Base-by-base conservation (phyloP, 2,888 invertebrate genomes). In the Disparrhopalites patrizii region DNA sequence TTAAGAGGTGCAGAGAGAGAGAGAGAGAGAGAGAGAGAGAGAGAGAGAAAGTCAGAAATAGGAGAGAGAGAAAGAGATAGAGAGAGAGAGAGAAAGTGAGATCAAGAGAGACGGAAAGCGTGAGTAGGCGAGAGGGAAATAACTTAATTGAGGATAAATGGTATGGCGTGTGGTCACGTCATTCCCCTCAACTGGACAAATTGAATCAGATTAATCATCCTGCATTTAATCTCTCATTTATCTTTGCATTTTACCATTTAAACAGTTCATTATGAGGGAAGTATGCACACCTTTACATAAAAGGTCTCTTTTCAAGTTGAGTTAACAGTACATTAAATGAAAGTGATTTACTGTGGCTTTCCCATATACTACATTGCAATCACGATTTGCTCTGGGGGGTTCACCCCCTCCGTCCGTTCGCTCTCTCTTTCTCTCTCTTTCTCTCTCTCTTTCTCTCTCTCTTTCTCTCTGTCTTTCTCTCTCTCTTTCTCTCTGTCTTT, bases 171-270 rank as follows among this genome's bases (percentile, higher is more conserved):
- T 67, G 67, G 67, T 67, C 67, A 67, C 64, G 63, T 67, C 61
- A 67, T 67, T 67, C 56, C 64, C 64, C 63, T 64, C 67, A 55
- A 64, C 60, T 67, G 64, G 67, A 64, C 67, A 67, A 67, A 67
- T 67, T 67, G 64, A 67, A 64, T 67, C 60, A 55, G 52, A 55
- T 67, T 60, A 62, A 54, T 62, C 62, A 62, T 62, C 43, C 54
- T 54, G 55, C 28, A 62, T 54, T 62, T 62, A 62, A 62, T 63
- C 55, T 63, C 55, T 43, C 63, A 63, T 62, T 62, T 62, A 40
- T 62, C 62, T 62, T 54, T 58, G 18, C 56, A 56, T 57, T 57
- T 62, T 56, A 66, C 60, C 61, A 58, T 66, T 61, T 63, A 43
- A 43, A 31, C 55, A 30, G n/a, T n/a, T n/a, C n/a, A n/a, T n/a